Conservation (phyloP, 2,113 vertebrate species). For the Stictonetta naevosa region DNA sequence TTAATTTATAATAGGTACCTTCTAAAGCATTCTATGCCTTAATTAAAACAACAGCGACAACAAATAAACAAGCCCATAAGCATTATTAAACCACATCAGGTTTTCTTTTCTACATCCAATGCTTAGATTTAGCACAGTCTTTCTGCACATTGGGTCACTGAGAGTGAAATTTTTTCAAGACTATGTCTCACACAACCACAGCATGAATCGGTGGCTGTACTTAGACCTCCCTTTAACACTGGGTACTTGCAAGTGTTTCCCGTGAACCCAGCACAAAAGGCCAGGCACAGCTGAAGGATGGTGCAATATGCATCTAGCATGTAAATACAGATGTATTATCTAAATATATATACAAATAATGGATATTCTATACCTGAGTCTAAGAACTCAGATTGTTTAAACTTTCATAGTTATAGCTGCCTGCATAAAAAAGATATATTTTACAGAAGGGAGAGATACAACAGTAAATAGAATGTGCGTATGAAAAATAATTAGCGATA, state of each 20-base stretch:
- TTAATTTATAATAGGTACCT: not conserved
- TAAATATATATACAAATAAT: not conserved
- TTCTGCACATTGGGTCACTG: not conserved
- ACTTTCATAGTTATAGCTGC: not conserved
- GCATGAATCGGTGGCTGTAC: not conserved
- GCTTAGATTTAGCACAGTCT: not conserved
- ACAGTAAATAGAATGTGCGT: not conserved
- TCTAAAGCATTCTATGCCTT: not conserved
- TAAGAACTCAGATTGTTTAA: not conserved
- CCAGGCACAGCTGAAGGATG: not conserved
- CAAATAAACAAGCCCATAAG: not conserved
- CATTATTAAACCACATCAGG: not conserved
- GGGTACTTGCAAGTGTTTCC: not conserved
- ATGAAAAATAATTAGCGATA: not conserved
- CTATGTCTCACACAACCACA: rapidly evolving
- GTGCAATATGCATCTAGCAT: not conserved
- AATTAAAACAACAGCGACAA: not conserved
- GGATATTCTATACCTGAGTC: not conserved
- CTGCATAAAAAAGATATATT: not conserved
- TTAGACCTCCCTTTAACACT: rapidly evolving
- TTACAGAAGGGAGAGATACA: not conserved
- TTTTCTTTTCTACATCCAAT: not conserved
- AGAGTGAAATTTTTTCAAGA: not conserved
- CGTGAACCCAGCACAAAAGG: rapidly evolving
- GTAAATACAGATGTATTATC: not conserved